Conservation (phyloP, 2,797 vertebrate genomes). For the Choloepus didactylus region DNA sequence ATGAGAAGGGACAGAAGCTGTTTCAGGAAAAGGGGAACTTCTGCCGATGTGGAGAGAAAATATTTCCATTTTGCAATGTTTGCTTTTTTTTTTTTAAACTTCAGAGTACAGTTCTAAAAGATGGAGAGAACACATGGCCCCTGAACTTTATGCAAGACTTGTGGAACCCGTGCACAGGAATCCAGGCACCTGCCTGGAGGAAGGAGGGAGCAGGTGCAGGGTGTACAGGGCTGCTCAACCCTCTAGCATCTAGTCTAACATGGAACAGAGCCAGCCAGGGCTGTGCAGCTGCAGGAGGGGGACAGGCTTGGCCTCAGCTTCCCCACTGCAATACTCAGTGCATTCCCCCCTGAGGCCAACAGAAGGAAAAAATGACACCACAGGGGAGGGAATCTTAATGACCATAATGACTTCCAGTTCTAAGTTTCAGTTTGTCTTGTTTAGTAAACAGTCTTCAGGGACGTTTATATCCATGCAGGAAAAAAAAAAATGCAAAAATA, state of each 20-base stretch:
- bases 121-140: background rate
- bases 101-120: background rate
- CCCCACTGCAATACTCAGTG: background rate
- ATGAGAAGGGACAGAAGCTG: background rate
- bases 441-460: background rate
- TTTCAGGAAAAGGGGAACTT: slow-evolving; percentile 60
- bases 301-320: background rate
- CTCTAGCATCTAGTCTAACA: background rate
- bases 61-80: slow-evolving; percentile 30
- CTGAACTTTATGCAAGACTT: background rate
- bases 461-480: background rate
- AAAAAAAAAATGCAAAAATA: background rate
- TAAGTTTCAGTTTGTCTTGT: background rate
- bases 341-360: background rate
- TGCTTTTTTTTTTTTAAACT: background rate
- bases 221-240: background rate
- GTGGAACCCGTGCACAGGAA: background rate
- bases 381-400: background rate
- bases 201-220: background rate
- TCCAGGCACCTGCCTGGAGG: background rate
- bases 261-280: background rate
- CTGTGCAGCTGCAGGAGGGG: background rate
- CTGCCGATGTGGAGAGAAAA: background rate
- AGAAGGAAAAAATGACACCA: background rate
- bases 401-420: background rate